These are phyloP conservation scores for Mycetomoellerius zeteki DNA, from an alignment of 1,140 invertebrate genomes.

Conservation along the genomic window DNA sequence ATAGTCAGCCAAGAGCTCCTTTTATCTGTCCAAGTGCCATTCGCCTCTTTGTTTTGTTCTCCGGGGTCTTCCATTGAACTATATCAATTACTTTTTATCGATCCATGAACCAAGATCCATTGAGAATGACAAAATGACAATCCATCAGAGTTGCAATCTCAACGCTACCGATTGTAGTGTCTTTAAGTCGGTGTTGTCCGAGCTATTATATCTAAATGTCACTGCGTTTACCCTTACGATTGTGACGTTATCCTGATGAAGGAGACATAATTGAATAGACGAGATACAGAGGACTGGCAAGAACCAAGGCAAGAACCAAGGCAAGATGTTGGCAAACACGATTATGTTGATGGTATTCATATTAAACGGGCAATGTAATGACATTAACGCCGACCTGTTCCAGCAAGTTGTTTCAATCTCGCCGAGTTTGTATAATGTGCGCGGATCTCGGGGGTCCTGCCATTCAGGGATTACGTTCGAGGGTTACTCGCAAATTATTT, in stretches of 20 bases:
- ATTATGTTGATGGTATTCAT: conserved; percentile 65
- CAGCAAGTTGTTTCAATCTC: conserved; percentile 2
- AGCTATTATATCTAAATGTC: neutral
- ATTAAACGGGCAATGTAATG: conserved; percentile 64
- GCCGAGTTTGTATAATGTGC: conserved; percentile 54
- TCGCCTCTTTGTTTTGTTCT: neutral
- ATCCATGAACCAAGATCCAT: neutral
- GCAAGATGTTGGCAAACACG: conserved; percentile 60
- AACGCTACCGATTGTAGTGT: neutral
- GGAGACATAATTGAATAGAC: conserved; percentile 54
- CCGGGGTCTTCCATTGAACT: neutral
- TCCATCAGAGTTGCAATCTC: conserved; percentile 8
- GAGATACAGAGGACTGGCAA: conserved; percentile 26
- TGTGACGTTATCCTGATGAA: conserved; percentile 19
- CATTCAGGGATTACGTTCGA: neutral
- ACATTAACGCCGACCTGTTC: conserved; percentile 39
- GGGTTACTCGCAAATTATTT: conserved; percentile 16
- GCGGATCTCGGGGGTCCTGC: neutral
- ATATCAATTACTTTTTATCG: conserved; percentile 18
- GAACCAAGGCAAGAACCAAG: conserved; percentile 11
- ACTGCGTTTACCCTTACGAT: conserved; percentile 10
- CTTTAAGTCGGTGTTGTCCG: neutral
- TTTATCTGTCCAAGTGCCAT: conserved; percentile 28
- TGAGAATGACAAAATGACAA: neutral
- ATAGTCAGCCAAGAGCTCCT: neutral